These are phyloP conservation scores for Eubucco bourcierii DNA, from an alignment of 2,113 vertebrate species.

Conservation along the genomic window DNA sequence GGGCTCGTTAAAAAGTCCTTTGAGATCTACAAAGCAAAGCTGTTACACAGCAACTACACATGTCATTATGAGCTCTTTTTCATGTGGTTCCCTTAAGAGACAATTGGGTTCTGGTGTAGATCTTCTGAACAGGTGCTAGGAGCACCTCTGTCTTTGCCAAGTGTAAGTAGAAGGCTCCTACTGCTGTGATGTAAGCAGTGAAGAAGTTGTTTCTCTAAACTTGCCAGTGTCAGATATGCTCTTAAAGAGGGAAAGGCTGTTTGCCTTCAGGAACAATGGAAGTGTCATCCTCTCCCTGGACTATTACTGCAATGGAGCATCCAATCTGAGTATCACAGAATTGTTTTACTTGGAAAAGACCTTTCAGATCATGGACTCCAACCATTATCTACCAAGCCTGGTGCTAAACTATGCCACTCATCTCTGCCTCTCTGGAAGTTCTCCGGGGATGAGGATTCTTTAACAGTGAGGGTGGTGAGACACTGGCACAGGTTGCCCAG, in stretches of 20 bases:
- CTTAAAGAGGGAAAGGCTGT: background rate
- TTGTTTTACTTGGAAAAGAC: too few relatives aligned
- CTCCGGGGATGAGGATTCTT: too few relatives aligned
- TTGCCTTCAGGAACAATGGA: background rate
- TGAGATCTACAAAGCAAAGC: conserved; percentile 24
- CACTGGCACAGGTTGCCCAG: too few relatives aligned
- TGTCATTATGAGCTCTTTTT: conserved; percentile 27
- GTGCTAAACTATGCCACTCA: too few relatives aligned
- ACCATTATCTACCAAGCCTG: too few relatives aligned
- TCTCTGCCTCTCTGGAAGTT: too few relatives aligned
- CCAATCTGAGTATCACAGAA: too few relatives aligned
- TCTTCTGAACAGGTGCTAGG: background rate
- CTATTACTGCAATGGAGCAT: background rate
- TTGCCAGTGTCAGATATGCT: background rate
- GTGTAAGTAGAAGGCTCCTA: background rate
- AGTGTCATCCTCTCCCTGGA: background rate
- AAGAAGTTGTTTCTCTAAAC: background rate
- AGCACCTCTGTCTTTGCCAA: background rate
- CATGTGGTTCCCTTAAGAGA: conserved; percentile 41
- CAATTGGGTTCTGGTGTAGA: conserved; percentile 25
- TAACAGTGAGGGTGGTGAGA: too few relatives aligned
- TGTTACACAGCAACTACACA: background rate
- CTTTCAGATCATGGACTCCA: too few relatives aligned
- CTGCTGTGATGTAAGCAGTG: background rate
- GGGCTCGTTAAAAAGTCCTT: background rate